Base-by-base conservation (phyloP, 2,113 vertebrate genomes). In the Chaetodon auriga region DNA sequence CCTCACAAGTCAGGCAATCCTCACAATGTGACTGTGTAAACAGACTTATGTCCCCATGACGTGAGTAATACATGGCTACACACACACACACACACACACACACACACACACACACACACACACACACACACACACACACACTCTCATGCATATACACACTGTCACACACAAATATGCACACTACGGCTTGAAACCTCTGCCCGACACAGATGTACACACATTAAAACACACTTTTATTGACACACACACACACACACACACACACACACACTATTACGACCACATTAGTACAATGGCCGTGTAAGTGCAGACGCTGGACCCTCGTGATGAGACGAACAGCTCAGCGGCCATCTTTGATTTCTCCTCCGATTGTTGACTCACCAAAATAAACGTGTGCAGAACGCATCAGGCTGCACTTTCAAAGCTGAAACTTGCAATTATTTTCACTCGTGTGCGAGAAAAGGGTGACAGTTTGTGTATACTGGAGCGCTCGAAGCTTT, bases 311-410 rank as follows among this genome's bases (percentile, higher is more conserved):
- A 55, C 73, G 38, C 16, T 10, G 58, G 69, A 71, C 23, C 60
- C 45, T 65, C 62, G 5, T 48, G 62, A 78, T 75, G 75, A 70
- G 41, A 58, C 57, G 4, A 57, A 68, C 70, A 14, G 0, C 66
- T 64, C 38, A 1, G 78, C 80, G 41, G 84, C 86, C 87, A 90
- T 90, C 68, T 90, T 89, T 84, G 77, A 57, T 88, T 65, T 88
- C 51, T 8, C 60, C 72, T 48, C 54, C 12, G 2, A 68, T 4
- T 65, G 77, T 68, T 76, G 83, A 81, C 66, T 66, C 63, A 78
- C 74, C 68, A 66, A 68, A 88, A 79, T 66, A 80, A 84, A 74
- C 80, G 74, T 75, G 60, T 61, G 64, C 19, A 61, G 62, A 62
- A 74, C 68, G 41, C 86, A 87, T 30, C 30, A 30, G 18, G 57